A percentile compares a stretch with the other conserved stretches of the same genome.
Conservation (phyloP, 23 tunicate species). For the Ciona savignyi region DNA sequence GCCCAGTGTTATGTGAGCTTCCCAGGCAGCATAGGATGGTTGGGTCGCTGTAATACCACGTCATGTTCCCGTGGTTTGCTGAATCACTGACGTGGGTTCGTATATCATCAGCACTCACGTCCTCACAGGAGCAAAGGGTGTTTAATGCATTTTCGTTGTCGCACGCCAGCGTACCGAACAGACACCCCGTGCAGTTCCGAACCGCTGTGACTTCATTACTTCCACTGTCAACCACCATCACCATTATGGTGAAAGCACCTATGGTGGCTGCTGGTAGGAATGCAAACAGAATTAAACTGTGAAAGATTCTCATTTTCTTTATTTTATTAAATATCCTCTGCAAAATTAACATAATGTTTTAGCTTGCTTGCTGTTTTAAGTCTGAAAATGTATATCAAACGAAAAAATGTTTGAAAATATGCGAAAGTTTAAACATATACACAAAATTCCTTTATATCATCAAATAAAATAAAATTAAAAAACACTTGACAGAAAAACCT, state of each 20-base stretch:
- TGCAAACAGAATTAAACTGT: too few relatives aligned
- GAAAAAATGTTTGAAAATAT: too few relatives aligned
- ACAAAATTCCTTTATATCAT: too few relatives aligned
- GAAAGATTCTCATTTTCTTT: too few relatives aligned
- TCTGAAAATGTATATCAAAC: too few relatives aligned
- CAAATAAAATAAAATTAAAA: too few relatives aligned
- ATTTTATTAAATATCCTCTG: too few relatives aligned
- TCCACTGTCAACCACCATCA: neutral
- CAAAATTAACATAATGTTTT: too few relatives aligned
- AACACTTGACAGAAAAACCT: too few relatives aligned
- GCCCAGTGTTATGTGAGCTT: neutral
- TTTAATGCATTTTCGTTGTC: neutral
- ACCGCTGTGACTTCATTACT: neutral
- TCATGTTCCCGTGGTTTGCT: neutral
- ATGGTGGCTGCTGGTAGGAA: too few relatives aligned
- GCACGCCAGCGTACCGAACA: neutral
- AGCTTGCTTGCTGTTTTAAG: too few relatives aligned
- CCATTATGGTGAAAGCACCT: neutral
- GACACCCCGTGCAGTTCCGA: neutral
- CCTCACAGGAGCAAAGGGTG: neutral
- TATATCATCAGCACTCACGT: neutral
- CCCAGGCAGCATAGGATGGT: neutral
- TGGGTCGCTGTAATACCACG: slow-evolving; percentile 2
- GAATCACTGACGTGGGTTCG: neutral
- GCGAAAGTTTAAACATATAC: too few relatives aligned